These are phyloP conservation scores for Andrena hattorfiana DNA, from an alignment of 2,888 invertebrate species.

Conservation along the genomic window DNA sequence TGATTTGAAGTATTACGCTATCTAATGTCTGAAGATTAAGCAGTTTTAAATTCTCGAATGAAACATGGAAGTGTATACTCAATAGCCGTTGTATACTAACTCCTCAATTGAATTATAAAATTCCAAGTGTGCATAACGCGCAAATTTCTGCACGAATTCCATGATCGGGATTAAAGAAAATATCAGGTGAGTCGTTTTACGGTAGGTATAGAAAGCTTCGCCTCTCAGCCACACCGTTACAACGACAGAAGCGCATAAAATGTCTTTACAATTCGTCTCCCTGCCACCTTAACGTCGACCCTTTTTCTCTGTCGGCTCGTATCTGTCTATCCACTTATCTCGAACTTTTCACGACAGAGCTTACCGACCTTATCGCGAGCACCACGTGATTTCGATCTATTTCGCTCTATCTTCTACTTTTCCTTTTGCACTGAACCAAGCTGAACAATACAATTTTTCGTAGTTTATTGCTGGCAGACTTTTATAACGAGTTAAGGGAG, in stretches of 20 bases:
- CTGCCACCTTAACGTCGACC: conserved; percentile 38
- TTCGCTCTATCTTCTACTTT: background rate
- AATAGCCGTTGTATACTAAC: too few relatives aligned
- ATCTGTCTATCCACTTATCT: conserved; percentile 58
- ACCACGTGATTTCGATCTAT: conserved; percentile 15
- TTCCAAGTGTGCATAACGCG: background rate
- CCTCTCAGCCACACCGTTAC: conserved; percentile 16
- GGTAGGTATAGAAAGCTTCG: conserved; percentile 31
- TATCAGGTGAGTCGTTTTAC: conserved; percentile 20
- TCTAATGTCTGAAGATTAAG: too few relatives aligned
- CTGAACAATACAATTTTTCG: too few relatives aligned
- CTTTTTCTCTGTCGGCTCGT: conserved; percentile 46
- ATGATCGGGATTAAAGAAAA: conserved; percentile 34
- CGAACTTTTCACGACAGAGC: conserved; percentile 50
- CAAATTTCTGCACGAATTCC: conserved; percentile 28
- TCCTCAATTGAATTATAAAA: background rate
- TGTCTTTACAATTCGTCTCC: conserved; percentile 55
- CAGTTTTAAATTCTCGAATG: too few relatives aligned
- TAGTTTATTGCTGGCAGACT: too few relatives aligned
- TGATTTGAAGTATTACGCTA: too few relatives aligned
- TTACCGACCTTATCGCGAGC: conserved; percentile 33
- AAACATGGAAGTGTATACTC: too few relatives aligned
- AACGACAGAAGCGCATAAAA: conserved; percentile 38
- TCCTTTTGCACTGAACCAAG: background rate
- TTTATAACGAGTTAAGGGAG: too few relatives aligned